Evolutionary conservation across 2,888 invertebrate genomes (phyloP).

Genomic region (Nycteola revayana): DNA sequence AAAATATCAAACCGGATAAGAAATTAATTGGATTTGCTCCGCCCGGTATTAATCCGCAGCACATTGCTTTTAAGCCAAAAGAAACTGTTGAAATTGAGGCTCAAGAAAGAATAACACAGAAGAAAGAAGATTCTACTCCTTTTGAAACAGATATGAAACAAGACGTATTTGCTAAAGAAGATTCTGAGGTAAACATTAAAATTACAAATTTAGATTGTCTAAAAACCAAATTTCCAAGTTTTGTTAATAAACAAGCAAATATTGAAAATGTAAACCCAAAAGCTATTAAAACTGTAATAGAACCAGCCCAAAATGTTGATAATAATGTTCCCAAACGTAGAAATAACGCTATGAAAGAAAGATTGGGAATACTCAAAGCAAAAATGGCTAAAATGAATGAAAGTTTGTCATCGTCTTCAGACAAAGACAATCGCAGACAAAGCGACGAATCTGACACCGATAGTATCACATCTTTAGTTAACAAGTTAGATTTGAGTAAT

Average conservation of each 20-base stretch:
- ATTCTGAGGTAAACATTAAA: conserved; percentile 38
- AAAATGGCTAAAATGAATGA: conserved; percentile 6
- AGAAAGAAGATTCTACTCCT: conserved; percentile 2
- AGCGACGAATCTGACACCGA: conserved; percentile 41
- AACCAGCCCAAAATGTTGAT: no score
- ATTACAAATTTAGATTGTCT: conserved; percentile 23
- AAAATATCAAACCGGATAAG: no score
- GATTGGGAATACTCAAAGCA: conserved; percentile 12
- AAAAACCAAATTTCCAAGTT: conserved; percentile 2
- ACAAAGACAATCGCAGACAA: conserved; percentile 11
- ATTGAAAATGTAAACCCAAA: background rate
- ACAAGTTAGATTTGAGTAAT: conserved; percentile 36
- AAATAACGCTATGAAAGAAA: conserved; percentile 5
- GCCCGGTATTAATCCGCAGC: conserved; percentile 28
- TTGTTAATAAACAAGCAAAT: background rate
- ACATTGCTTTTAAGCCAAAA: background rate
- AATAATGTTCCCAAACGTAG: background rate
- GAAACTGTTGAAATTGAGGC: background rate
- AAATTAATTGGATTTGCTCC: conserved; percentile 40
- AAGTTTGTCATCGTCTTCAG: conserved; percentile 13
- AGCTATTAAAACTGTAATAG: no score
- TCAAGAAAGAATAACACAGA: conserved; percentile 4
- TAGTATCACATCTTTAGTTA: conserved; percentile 36
- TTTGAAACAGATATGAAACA: conserved; percentile 7
- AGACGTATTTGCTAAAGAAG: conserved; percentile 29